phyloP scores from a whole-genome alignment of 2,797 vertebrate genomes.

The Mus caroli region DNA sequence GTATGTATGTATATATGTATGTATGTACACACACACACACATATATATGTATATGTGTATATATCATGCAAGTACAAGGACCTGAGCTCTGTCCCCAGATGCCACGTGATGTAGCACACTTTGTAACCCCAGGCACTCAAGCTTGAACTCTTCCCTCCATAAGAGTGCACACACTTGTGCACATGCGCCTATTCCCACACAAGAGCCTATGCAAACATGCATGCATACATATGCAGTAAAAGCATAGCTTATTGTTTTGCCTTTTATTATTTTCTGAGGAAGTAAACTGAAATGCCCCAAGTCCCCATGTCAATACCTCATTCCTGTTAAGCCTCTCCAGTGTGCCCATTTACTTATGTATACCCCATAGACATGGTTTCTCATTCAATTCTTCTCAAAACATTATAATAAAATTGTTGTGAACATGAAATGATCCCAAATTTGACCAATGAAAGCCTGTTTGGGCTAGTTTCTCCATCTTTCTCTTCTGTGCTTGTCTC shows the following conservation, averaged over 20 bases:
- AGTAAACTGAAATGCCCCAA: background rate
- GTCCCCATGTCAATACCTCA: background rate
- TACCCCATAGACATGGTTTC: background rate
- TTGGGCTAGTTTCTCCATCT: background rate
- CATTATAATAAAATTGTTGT: background rate
- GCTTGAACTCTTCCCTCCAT: background rate
- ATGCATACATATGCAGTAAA: background rate
- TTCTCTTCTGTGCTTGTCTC: background rate
- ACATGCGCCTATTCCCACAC: no score
- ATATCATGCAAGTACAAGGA: background rate
- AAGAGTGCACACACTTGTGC: background rate
- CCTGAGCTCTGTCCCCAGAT: background rate
- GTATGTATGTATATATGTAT: no score
- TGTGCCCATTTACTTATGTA: background rate
- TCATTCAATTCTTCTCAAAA: background rate
- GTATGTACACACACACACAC: no score
- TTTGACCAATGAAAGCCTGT: background rate
- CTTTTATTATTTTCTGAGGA: background rate
- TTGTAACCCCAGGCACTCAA: background rate
- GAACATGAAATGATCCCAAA: background rate
- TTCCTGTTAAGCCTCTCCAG: background rate
- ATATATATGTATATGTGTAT: no score
- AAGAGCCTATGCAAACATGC: background rate
- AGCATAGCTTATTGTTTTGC: background rate
- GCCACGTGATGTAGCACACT: background rate